Evolutionary conservation across 2,888 invertebrate genomes (phyloP).

Genomic region (Phorcus lineatus): DNA sequence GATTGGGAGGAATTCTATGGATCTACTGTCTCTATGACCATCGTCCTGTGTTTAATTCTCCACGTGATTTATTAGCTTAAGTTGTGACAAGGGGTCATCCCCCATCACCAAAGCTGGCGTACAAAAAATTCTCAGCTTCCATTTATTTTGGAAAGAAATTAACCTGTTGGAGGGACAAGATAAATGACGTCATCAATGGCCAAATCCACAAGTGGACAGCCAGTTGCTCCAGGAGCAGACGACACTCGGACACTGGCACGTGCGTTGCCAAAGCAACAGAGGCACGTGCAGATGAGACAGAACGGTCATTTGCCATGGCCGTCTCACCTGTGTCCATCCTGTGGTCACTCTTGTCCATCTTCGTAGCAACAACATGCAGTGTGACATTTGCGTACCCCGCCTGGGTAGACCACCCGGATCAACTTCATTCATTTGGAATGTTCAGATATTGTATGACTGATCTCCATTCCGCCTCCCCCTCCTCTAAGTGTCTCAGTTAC

Average conservation of each 20-base stretch:
- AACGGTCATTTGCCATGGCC: slow-evolving; percentile 18
- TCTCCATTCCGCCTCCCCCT: slow-evolving; percentile 16
- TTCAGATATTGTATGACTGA: slow-evolving; percentile 56
- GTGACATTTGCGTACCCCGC: slow-evolving; percentile 72
- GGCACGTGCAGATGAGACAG: neutral
- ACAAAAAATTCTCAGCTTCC: slow-evolving; percentile 16
- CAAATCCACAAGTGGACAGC: slow-evolving; percentile 23
- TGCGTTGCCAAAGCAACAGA: slow-evolving; percentile 16
- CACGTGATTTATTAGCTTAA: neutral
- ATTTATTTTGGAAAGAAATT: slow-evolving; percentile 14
- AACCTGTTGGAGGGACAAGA: neutral
- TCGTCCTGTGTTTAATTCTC: neutral
- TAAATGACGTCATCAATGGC: slow-evolving; percentile 12
- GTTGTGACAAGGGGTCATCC: neutral
- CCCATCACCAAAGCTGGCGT: slow-evolving; percentile 1
- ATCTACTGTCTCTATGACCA: neutral
- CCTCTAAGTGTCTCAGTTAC: slow-evolving; percentile 35
- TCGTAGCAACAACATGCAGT: slow-evolving; percentile 68
- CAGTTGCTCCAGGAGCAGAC: slow-evolving; percentile 7
- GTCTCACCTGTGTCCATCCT: slow-evolving; percentile 52
- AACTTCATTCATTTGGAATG: slow-evolving; percentile 58
- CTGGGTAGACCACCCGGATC: slow-evolving; percentile 69
- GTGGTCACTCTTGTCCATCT: slow-evolving; percentile 71
- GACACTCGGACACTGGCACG: neutral
- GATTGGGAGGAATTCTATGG: neutral